phyloP scores from a whole-genome alignment of 2,113 vertebrate genomes.

The Hyperoodon ampullatus region DNA sequence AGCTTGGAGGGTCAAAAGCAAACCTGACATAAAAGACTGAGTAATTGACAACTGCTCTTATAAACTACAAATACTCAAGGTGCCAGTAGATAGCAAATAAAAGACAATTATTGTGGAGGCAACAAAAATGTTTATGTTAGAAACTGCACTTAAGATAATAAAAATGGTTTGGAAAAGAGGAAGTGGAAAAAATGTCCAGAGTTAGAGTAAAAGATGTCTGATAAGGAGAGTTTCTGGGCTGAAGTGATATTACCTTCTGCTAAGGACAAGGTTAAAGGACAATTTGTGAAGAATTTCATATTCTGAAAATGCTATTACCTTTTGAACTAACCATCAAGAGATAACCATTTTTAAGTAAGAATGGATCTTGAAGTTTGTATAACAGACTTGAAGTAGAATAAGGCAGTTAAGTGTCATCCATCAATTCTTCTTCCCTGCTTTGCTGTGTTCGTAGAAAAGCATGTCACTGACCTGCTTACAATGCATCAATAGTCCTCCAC shows the following conservation, averaged over 20 bases:
- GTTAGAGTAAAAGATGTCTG: background rate
- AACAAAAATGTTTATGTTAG: background rate
- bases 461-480: background rate
- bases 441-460: background rate
- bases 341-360: background rate
- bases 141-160: background rate
- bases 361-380: background rate
- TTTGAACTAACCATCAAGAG: background rate
- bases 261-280: background rate
- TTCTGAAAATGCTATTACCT: background rate
- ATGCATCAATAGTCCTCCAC: background rate
- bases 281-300: background rate
- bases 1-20: background rate
- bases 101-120: background rate
- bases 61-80: background rate
- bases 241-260: background rate
- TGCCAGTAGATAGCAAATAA: background rate
- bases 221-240: background rate
- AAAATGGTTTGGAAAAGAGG: background rate
- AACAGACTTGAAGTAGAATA: background rate
- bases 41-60: background rate
- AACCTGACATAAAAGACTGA: background rate
- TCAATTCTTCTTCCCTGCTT: background rate
- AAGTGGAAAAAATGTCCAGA: background rate
- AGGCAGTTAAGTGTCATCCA: background rate